phyloP scores from a whole-genome alignment of 2,113 vertebrate genomes.

The Solenodon paradoxus region DNA sequence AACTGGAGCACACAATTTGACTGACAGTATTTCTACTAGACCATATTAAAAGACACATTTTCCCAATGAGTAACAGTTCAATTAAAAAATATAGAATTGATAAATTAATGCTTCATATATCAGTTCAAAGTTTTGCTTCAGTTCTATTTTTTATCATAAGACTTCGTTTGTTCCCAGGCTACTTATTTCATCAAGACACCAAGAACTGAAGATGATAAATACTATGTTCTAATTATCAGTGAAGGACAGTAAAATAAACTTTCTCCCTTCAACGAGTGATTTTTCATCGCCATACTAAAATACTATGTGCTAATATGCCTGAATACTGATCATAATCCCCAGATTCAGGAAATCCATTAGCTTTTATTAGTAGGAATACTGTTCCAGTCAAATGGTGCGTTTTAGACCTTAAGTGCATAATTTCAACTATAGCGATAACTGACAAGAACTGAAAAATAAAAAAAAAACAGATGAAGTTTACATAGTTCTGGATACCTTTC shows the following conservation, averaged over 20 bases:
- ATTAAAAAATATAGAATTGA: constrained; percentile 55
- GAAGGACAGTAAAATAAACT: constrained; percentile 74
- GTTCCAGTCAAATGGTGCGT: constrained; percentile 71
- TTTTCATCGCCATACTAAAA: constrained; percentile 54
- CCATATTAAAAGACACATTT: constrained; percentile 47
- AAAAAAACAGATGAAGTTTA: neutral
- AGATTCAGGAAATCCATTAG: constrained; percentile 18
- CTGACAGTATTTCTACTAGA: constrained; percentile 62
- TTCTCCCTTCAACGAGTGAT: constrained; percentile 53
- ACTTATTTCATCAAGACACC: constrained; percentile 37
- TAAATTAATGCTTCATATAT: constrained; percentile 47
- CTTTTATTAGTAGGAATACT: constrained; percentile 49
- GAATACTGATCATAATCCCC: neutral
- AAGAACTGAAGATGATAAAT: constrained; percentile 38
- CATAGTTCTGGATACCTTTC: neutral
- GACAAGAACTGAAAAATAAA: constrained; percentile 41
- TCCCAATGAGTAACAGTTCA: constrained; percentile 54
- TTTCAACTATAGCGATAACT: constrained; percentile 58
- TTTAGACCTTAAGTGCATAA: constrained; percentile 30
- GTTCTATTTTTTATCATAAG: neutral
- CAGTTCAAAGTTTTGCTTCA: constrained; percentile 50
- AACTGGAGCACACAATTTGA: constrained; percentile 66
- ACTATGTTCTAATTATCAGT: constrained; percentile 20
- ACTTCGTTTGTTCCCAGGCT: constrained; percentile 15
- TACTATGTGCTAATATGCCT: neutral